Conservation (phyloP, 2,113 vertebrate species). For the Dasyornis broadbenti region DNA sequence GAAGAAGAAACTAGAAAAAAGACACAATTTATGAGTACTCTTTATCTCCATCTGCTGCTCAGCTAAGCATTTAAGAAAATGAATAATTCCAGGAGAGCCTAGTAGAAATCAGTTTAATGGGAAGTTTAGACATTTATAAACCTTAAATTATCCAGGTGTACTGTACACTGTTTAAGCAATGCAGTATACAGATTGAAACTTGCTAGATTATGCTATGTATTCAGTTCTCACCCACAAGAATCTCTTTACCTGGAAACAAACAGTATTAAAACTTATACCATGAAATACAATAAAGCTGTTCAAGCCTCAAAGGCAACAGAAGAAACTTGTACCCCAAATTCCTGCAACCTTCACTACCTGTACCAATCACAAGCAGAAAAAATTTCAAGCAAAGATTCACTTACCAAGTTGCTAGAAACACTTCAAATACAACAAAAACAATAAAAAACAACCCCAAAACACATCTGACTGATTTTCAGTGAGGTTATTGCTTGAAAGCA, state of each 20-base stretch:
- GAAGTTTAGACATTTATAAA: neutral
- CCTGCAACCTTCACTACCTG: neutral
- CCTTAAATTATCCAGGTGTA: neutral
- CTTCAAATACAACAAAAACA: neutral
- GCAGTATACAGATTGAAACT: neutral
- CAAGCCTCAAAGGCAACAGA: neutral
- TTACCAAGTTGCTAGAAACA: neutral
- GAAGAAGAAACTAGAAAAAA: neutral
- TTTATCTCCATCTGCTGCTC: constrained; percentile 64
- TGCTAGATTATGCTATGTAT: neutral
- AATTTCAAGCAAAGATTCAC: neutral
- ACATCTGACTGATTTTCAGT: neutral
- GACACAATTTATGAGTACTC: constrained; percentile 4
- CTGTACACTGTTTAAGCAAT: neutral
- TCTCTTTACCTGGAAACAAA: neutral
- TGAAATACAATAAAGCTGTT: neutral
- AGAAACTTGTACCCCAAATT: neutral
- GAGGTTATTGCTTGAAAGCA: neutral
- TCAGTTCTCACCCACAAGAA: neutral
- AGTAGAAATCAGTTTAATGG: neutral
- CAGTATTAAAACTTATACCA: neutral
- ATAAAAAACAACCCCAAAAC: neutral
- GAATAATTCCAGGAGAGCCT: neutral
- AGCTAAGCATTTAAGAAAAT: neutral
- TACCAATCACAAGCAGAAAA: neutral